Evolutionary conservation across 2,888 invertebrate species (phyloP).

Genomic region (Melanostoma scalare): DNA sequence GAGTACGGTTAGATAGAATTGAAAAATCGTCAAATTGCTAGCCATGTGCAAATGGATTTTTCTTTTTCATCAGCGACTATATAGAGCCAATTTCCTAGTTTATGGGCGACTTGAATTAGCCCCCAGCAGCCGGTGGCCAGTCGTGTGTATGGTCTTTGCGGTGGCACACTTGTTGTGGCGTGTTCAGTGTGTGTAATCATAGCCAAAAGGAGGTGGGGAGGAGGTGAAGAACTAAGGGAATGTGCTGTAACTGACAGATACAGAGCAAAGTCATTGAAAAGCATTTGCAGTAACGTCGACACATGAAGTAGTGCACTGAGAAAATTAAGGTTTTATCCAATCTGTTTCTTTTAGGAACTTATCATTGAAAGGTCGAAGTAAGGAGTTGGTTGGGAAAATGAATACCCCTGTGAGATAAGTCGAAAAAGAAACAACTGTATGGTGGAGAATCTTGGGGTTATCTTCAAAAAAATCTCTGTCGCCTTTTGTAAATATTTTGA

Average conservation of each 20-base stretch:
- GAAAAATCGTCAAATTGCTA: slow-evolving; percentile 60
- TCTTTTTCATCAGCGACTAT: slow-evolving; percentile 6
- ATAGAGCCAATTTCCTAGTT: slow-evolving; percentile 68
- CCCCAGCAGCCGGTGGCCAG: slow-evolving; percentile 17
- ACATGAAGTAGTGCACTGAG: slow-evolving; percentile 18
- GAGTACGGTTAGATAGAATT: slow-evolving; percentile 23
- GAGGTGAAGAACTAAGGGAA: not conserved
- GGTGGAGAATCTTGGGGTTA: too few species aligned
- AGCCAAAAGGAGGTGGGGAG: slow-evolving; percentile 28
- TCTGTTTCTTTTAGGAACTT: too few species aligned
- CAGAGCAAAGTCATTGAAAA: slow-evolving; percentile 63
- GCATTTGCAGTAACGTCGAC: slow-evolving; percentile 17
- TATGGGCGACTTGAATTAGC: slow-evolving; percentile 61
- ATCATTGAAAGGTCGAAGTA: too few species aligned
- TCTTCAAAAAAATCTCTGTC: too few species aligned
- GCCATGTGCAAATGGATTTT: slow-evolving; percentile 44
- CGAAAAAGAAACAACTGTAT: too few species aligned
- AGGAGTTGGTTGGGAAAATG: too few species aligned
- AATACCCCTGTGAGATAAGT: too few species aligned
- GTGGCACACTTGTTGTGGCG: slow-evolving; percentile 67
- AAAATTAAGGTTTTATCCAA: not conserved
- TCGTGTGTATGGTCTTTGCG: slow-evolving; percentile 4
- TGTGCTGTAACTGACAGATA: slow-evolving; percentile 41
- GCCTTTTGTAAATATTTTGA: too few species aligned
- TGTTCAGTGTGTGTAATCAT: slow-evolving; percentile 64